Evolutionary conservation across 2,888 invertebrate species (phyloP), one percentile per base, ranked within the genome.

Genomic region (Venusia cambrica): DNA sequence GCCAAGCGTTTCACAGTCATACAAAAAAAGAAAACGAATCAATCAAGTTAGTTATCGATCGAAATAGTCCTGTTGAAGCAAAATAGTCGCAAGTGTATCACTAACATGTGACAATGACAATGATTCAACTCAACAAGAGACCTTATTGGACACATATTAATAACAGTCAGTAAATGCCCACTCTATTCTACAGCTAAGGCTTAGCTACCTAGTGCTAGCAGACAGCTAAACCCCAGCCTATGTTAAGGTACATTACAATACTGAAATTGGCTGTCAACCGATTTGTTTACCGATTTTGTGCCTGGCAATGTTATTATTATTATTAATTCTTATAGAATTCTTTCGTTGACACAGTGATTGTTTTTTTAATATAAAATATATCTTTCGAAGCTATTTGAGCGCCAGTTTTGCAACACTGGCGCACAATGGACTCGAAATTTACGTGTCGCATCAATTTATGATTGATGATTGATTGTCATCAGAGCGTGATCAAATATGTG

Each of bases 91-190:
- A 45, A 49, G 48, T 48, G 51, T 43, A 51, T 48, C 58, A 53
- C 67, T 68, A 71, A 64, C 57, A 54, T 51, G 57, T 66, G 66
- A 62, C 60, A 51, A 64, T 73, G 72, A 66, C 34, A 58, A 73
- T 71, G 70, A 57, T 51, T 56, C 45, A 55, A 66, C 61, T 64
- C 57, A 64, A 60, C 58, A 61, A 67, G 62, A 65, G 65, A 62
- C 59, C 66, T 59, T 56, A 67, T 58, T 54, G 57, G 57, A 57
- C 54, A 58, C 57, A 57, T 51, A 47, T 51, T 52, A 39, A 51
- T 64, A 63, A 36, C 62, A 68, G 32, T 57, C 58, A 58, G 68
- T 60, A 51, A 21, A 22, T 30, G 22, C 22, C 14, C 14, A 16
- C 13, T 15, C 10, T 38, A 11, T 21, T 22, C 21, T 20, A 38